Evolutionary conservation across 1,140 invertebrate genomes (phyloP).

Genomic region (fruit fly (Drosophila melanogaster)): DNA sequence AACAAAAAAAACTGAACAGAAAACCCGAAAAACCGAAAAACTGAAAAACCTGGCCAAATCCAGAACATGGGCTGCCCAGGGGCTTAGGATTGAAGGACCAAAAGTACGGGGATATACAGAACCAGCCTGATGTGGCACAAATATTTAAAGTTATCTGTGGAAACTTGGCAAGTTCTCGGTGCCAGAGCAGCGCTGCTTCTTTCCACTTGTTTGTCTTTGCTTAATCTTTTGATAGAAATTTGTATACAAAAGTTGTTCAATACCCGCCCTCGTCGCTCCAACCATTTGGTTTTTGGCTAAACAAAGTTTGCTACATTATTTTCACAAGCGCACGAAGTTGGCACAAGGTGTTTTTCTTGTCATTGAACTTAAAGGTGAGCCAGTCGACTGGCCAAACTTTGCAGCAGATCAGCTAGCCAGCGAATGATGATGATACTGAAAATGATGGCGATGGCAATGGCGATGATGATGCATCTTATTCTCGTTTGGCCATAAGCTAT

Average conservation of each 20-base stretch:
- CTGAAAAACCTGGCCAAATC: constrained; percentile 12
- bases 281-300: constrained; percentile 43
- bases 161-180: constrained; percentile 59
- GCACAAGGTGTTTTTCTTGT: constrained; percentile 67
- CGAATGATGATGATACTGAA: constrained; percentile 31
- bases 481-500: constrained; percentile 1
- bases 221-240: constrained; percentile 83
- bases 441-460: constrained; percentile 36
- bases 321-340: constrained; percentile 66
- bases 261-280: background rate
- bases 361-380: constrained; percentile 64
- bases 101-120: background rate
- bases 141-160: constrained; percentile 77
- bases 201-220: constrained; percentile 78
- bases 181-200: constrained; percentile 36
- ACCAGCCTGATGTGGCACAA: constrained; percentile 23
- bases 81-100: constrained; percentile 11
- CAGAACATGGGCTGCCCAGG: constrained; percentile 8
- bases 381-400: constrained; percentile 48
- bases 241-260: constrained; percentile 73
- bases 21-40: constrained; percentile 8
- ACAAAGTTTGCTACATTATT: constrained; percentile 76
- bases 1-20: constrained; percentile 59
- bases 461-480: constrained; percentile 20
- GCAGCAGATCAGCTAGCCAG: constrained; percentile 42